Evolutionary conservation across 2,888 invertebrate genomes (phyloP).

Genomic region (Lithosia quadra): DNA sequence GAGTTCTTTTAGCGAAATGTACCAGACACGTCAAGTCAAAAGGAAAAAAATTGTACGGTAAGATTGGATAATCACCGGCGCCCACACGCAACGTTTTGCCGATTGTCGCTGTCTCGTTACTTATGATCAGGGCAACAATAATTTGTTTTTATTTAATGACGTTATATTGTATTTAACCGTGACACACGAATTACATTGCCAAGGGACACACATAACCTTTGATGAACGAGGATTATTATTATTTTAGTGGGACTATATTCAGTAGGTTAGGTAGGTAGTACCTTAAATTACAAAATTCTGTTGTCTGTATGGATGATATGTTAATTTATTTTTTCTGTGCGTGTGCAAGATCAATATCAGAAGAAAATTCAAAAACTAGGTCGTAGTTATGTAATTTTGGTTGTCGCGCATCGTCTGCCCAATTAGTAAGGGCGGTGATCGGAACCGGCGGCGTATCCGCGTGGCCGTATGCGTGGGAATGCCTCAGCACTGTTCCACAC

Average conservation of each 20-base stretch:
- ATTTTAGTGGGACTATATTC: too few species aligned
- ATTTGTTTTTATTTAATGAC: slow-evolving; percentile 41
- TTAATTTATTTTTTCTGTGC: neutral
- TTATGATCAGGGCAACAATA: slow-evolving; percentile 67
- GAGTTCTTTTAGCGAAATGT: slow-evolving; percentile 19
- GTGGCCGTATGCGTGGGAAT: slow-evolving; percentile 77
- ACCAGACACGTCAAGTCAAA: slow-evolving; percentile 53
- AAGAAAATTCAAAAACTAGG: slow-evolving; percentile 1
- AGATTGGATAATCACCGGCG: slow-evolving; percentile 72
- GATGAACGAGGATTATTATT: neutral
- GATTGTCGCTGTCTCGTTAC: slow-evolving; percentile 71
- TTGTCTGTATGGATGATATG: too few species aligned
- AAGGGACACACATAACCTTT: neutral
- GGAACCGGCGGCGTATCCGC: slow-evolving; percentile 79
- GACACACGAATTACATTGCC: neutral
- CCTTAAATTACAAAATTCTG: too few species aligned
- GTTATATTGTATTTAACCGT: slow-evolving; percentile 14
- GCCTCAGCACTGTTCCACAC: slow-evolving; percentile 63
- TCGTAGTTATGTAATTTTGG: slow-evolving; percentile 59
- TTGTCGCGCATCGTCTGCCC: slow-evolving; percentile 66
- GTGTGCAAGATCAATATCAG: neutral
- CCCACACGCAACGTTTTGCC: slow-evolving; percentile 70
- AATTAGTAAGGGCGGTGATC: slow-evolving; percentile 82
- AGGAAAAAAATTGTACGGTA: slow-evolving; percentile 68
- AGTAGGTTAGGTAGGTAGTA: too few species aligned